A percentile compares a stretch with the other conserved stretches of the same genome.
These are phyloP conservation scores for Centruroides sculpturatus DNA, from an alignment of 1,140 invertebrate species.

Conservation along the genomic window DNA sequence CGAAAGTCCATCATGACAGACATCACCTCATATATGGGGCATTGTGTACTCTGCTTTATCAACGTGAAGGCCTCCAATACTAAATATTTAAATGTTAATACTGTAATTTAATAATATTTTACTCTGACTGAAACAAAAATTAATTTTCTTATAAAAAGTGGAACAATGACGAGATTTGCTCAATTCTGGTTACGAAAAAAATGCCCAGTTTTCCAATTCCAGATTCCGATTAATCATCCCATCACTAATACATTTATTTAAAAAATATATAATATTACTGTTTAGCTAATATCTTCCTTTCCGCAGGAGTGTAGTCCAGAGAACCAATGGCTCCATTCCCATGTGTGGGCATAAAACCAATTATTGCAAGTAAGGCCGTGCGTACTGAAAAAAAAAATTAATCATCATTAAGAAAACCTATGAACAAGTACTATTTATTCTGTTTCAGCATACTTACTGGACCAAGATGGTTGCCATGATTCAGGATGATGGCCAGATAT, in stretches of 20 bases:
- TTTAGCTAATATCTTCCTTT: constrained; percentile 63
- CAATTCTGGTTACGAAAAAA: too few relatives aligned
- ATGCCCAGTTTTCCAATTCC: too few relatives aligned
- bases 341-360: constrained; percentile 85
- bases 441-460: constrained; percentile 33
- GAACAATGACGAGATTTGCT: too few relatives aligned
- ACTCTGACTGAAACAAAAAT: too few relatives aligned
- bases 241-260: not conserved
- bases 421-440: not conserved
- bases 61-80: too few relatives aligned
- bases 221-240: not conserved
- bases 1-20: too few relatives aligned
- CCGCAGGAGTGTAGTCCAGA: constrained; percentile 68
- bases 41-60: too few relatives aligned
- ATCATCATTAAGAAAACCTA: not conserved
- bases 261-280: constrained; percentile 37
- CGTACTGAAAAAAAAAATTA: constrained; percentile 37
- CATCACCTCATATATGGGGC: too few relatives aligned
- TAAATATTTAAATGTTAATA: too few relatives aligned
- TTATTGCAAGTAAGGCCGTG: constrained; percentile 79
- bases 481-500: constrained; percentile 96
- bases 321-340: constrained; percentile 79
- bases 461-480: constrained; percentile 94
- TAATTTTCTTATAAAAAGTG: too few relatives aligned
- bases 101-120: too few relatives aligned